These are phyloP conservation scores for Drosophila busckii DNA, from an alignment of 1,140 invertebrate genomes.

Conservation along the genomic window DNA sequence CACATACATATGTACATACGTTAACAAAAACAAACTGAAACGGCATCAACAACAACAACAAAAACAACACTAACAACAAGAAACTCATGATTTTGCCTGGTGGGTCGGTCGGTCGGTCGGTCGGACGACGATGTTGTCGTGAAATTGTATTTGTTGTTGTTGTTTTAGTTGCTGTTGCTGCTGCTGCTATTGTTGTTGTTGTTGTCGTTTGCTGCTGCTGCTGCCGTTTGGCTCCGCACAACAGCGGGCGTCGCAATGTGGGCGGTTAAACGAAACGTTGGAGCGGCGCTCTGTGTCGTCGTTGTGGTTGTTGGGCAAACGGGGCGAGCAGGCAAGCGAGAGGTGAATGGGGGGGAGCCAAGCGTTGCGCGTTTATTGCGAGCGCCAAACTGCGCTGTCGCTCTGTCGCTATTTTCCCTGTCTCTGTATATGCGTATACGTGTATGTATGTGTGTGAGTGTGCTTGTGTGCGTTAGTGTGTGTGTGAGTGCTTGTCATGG, in stretches of 20 bases:
- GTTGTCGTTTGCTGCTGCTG: slow-evolving; percentile 20
- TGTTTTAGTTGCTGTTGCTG: slow-evolving; percentile 6
- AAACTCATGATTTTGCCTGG: slow-evolving; percentile 51
- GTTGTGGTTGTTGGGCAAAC: slow-evolving; percentile 12
- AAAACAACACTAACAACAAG: slow-evolving; percentile 43
- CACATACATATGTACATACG: slow-evolving; percentile 8
- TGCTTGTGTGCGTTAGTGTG: slow-evolving; percentile 4
- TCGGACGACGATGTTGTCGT: slow-evolving; percentile 41
- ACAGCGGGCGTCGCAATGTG: slow-evolving; percentile 46
- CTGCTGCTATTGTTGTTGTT: slow-evolving; percentile 14
- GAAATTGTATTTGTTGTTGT: slow-evolving; percentile 38
- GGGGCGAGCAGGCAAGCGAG: no score
- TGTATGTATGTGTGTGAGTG: slow-evolving; percentile 10
- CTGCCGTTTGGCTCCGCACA: slow-evolving; percentile 31
- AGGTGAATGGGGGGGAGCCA: slow-evolving; percentile 35
- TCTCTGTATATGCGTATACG: slow-evolving; percentile 19
- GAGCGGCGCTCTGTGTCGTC: slow-evolving; percentile 24
- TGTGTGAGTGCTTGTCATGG: slow-evolving; percentile 29
- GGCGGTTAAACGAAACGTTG: slow-evolving; percentile 55
- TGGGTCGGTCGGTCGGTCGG: slow-evolving; percentile 39
- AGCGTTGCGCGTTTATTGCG: slow-evolving; percentile 46
- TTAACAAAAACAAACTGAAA: slow-evolving; percentile 35
- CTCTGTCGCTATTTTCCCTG: slow-evolving; percentile 23
- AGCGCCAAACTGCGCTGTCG: slow-evolving; percentile 48
- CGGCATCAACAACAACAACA: slow-evolving; percentile 34